phyloP scores from a whole-genome alignment of 1,140 invertebrate genomes.

The Polypedilum pembai region DNA sequence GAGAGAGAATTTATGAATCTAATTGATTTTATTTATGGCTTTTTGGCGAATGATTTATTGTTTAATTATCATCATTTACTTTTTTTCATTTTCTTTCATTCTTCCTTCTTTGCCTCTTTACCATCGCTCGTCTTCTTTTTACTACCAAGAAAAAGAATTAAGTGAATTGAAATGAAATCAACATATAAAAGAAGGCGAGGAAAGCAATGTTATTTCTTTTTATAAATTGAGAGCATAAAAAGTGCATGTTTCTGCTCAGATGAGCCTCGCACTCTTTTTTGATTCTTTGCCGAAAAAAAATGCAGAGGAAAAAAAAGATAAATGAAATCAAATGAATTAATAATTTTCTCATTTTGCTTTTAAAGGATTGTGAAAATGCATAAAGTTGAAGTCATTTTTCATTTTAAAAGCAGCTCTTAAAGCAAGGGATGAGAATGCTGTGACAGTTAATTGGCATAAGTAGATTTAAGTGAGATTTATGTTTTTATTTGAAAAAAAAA shows the following conservation, averaged over 20 bases:
- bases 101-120: neutral
- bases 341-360: neutral
- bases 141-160: neutral
- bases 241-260: slow-evolving; percentile 6
- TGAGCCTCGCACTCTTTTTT: too few species aligned
- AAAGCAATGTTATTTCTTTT: neutral
- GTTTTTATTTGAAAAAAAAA: too few species aligned
- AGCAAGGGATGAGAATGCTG: too few species aligned
- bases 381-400: slow-evolving; percentile 15
- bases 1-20: slow-evolving; percentile 20
- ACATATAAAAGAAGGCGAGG: neutral
- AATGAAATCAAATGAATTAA: slow-evolving; percentile 13
- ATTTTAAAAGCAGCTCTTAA: neutral
- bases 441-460: too few species aligned
- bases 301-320: slow-evolving; percentile 9
- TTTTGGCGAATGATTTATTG: slow-evolving; percentile 24
- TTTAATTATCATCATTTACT: slow-evolving; percentile 25
- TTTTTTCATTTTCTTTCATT: neutral
- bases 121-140: neutral
- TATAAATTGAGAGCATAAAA: slow-evolving; percentile 4
- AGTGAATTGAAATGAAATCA: slow-evolving; percentile 1
- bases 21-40: slow-evolving; percentile 27
- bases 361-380: neutral
- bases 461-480: too few species aligned
- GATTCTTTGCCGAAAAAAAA: neutral